phyloP scores from a whole-genome alignment of 2,797 vertebrate genomes.

The Bufotes viridis region DNA sequence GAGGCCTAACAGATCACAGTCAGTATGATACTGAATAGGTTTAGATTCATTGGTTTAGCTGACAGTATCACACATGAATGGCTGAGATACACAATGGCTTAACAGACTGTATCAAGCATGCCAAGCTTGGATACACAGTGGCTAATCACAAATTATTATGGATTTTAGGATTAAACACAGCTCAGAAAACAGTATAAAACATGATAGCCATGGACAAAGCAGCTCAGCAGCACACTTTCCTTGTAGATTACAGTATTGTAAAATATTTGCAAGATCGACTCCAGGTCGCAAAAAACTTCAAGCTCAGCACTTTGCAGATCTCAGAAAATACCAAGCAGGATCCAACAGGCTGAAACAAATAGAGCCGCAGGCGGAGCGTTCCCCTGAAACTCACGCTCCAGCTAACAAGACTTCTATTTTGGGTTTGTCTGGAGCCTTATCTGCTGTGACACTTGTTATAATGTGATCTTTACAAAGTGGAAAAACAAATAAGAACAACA shows the following conservation, averaged over 20 bases:
- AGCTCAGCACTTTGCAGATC: conserved; percentile 25
- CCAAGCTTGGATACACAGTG: no score
- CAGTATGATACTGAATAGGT: no score
- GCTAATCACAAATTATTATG: no score
- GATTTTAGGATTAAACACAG: not conserved
- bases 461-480: not conserved
- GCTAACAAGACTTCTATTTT: not conserved
- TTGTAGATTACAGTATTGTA: not conserved
- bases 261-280: not conserved
- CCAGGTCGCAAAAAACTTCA: not conserved
- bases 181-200: not conserved
- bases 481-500: no score
- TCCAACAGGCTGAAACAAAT: conserved; percentile 26
- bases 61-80: no score
- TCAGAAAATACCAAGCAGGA: conserved; percentile 29
- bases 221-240: not conserved
- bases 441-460: conserved; percentile 25
- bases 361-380: conserved; percentile 13
- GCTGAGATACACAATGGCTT: no score
- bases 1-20: no score
- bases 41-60: not conserved
- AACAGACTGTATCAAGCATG: not conserved
- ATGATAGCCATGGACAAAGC: not conserved
- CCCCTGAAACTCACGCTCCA: conserved; percentile 25
- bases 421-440: not conserved